A percentile compares a stretch with the other conserved stretches of the same genome.
Evolutionary conservation across 2,113 vertebrate species (phyloP).

Genomic region (Dipodomys spectabilis): DNA sequence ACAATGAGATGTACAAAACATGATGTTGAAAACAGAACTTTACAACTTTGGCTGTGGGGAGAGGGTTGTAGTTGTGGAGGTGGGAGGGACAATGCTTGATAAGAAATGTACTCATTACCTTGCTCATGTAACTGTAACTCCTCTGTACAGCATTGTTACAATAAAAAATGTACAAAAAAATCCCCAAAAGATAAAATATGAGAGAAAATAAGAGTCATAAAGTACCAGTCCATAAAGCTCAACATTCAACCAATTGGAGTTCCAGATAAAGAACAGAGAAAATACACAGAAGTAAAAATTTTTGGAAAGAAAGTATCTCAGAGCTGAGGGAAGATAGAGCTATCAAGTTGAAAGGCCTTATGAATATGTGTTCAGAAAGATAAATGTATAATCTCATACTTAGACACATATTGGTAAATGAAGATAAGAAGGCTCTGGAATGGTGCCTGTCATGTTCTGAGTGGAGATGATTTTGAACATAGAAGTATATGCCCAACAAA

Average conservation of each 20-base stretch:
- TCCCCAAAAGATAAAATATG: not conserved
- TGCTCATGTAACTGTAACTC: no score
- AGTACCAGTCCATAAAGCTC: not conserved
- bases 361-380: not conserved
- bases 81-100: no score
- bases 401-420: not conserved
- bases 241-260: not conserved
- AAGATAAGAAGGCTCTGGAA: not conserved
- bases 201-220: not conserved
- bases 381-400: not conserved
- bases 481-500: not conserved
- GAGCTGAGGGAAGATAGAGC: not conserved
- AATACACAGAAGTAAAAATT: not conserved
- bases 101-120: no score
- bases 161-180: no score
- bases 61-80: no score
- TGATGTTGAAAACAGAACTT: no score
- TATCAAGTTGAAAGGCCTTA: not conserved
- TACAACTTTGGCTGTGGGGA: no score
- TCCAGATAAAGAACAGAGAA: constrained; percentile 18
- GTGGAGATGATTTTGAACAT: not conserved
- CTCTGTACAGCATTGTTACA: no score
- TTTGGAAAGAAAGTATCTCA: not conserved
- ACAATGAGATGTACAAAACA: no score
- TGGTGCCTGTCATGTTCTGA: not conserved